Conservation (phyloP, 2,797 vertebrate genomes). For the Molossus molossus region DNA sequence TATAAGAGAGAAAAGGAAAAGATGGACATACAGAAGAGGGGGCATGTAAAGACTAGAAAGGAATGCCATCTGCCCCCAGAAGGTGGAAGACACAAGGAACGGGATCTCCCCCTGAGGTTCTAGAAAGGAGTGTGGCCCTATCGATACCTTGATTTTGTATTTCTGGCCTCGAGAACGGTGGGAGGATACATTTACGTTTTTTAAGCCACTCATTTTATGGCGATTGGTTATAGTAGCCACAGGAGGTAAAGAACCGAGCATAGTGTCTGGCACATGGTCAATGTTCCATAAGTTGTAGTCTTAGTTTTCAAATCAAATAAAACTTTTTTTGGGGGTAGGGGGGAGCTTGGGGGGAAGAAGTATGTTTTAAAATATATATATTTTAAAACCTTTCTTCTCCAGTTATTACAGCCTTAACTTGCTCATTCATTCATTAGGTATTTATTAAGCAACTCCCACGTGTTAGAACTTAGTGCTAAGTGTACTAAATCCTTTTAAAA, state of each 20-base stretch:
- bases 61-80: not conserved
- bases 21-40: not conserved
- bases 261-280: not conserved
- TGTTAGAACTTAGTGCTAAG: not conserved
- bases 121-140: not conserved
- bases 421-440: not conserved
- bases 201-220: not conserved
- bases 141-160: not conserved
- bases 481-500: slow-evolving; percentile 12
- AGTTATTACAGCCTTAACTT: not conserved
- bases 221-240: not conserved
- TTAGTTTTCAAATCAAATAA: slow-evolving; percentile 34
- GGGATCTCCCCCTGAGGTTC: not conserved
- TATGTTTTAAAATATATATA: not conserved
- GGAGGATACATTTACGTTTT: not conserved
- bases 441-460: not conserved
- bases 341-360: too few species aligned
- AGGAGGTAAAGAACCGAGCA: not conserved
- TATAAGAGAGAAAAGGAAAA: not conserved
- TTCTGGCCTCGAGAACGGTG: not conserved
- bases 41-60: not conserved
- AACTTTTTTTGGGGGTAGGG: not conserved
- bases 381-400: not conserved
- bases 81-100: not conserved
- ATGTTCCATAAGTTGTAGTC: not conserved